Evolutionary conservation across 1,140 invertebrate species (phyloP).

Genomic region (Galendromus occidentalis): DNA sequence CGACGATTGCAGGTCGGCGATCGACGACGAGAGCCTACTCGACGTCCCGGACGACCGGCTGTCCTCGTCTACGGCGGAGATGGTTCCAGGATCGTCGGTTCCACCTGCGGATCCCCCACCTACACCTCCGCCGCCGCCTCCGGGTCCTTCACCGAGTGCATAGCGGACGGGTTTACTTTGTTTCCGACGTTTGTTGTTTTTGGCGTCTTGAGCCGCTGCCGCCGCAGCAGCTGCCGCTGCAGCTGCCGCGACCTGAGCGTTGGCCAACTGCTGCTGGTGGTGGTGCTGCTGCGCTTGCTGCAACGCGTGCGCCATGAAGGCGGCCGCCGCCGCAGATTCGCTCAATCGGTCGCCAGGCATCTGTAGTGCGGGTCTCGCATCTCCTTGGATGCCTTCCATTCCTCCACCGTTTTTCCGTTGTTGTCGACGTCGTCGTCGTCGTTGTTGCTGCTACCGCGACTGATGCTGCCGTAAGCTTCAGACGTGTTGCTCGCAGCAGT

Average conservation of each 20-base stretch:
- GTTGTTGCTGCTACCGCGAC: no score
- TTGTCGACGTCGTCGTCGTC: not conserved
- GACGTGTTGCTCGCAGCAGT: not conserved
- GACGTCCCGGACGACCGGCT: not conserved
- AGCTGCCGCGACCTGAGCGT: not conserved
- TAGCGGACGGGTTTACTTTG: slow-evolving; percentile 26
- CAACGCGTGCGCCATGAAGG: slow-evolving; percentile 6
- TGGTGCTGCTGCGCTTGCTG: not conserved
- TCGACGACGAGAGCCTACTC: slow-evolving; percentile 7
- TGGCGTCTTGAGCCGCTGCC: not conserved
- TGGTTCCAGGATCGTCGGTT: slow-evolving; percentile 12
- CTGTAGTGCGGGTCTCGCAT: not conserved
- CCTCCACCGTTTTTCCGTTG: not conserved
- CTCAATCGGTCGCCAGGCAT: not conserved
- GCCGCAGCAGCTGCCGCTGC: not conserved
- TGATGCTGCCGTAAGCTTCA: not conserved
- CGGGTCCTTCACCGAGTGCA: slow-evolving; percentile 12
- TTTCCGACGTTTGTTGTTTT: slow-evolving; percentile 25
- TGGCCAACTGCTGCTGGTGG: not conserved
- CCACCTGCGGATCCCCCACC: slow-evolving; percentile 13
- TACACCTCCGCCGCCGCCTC: slow-evolving; percentile 10
- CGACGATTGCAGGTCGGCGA: not conserved
- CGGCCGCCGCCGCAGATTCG: slow-evolving; percentile 2
- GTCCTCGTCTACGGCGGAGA: not conserved
- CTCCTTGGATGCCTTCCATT: slow-evolving; percentile 6